Conservation (phyloP, 2,888 invertebrate species). For the Biston stratarius region DNA sequence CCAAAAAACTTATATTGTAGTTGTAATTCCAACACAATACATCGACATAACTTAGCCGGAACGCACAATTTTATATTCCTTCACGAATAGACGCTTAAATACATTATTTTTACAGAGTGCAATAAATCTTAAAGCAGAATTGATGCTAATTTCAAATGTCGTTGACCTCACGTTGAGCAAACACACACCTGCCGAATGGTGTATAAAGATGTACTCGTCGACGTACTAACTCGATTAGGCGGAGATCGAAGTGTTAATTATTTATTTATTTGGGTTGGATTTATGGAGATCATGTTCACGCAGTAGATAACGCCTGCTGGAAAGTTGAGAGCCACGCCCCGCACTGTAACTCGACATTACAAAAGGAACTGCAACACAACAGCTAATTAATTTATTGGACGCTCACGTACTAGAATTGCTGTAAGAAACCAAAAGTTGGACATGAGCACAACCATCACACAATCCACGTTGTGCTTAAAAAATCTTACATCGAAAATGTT, state of each 20-base stretch:
- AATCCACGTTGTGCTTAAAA: too few species aligned
- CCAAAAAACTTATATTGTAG: too few species aligned
- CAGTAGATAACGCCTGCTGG: neutral
- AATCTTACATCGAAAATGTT: too few species aligned
- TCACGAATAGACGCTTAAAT: too few species aligned
- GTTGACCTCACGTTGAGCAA: slow-evolving; percentile 21
- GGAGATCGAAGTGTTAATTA: slow-evolving; percentile 3
- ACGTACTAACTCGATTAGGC: slow-evolving; percentile 18
- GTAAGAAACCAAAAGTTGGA: too few species aligned
- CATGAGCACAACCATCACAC: too few species aligned
- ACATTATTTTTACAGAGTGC: too few species aligned
- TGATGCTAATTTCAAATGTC: neutral
- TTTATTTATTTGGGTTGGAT: neutral
- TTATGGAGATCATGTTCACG: neutral
- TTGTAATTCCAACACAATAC: too few species aligned
- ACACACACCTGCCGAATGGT: neutral
- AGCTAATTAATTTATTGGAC: too few species aligned
- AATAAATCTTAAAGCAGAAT: neutral
- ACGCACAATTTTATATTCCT: too few species aligned
- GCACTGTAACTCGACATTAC: neutral
- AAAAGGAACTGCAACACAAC: neutral
- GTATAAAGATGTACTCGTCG: slow-evolving; percentile 7
- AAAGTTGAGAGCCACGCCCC: neutral
- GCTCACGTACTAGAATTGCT: too few species aligned
- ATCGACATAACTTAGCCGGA: too few species aligned